Evolutionary conservation across 2,797 vertebrate species (phyloP), one percentile per base, ranked within the genome.

Genomic region (Crocidura indochinensis): DNA sequence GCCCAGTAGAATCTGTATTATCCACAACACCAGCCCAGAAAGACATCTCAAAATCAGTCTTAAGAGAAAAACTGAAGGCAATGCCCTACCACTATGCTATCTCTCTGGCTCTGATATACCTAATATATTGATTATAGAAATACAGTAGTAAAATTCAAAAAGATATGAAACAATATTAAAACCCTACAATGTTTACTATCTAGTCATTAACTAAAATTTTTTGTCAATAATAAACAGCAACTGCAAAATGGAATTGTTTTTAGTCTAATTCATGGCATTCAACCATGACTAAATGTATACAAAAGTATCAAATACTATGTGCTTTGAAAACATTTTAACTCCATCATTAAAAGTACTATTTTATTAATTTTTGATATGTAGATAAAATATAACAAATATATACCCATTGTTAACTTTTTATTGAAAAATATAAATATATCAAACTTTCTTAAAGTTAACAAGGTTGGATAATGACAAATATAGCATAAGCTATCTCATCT

Each of bases 331-430:
- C 44, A 67, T 38, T 84, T 78, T 47, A 76, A 68, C 1, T 49
- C n/a, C n/a, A 49, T 53, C 22, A 47, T 73, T 3, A 88, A 24
- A 86, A 91, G 56, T 89, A 88, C 10, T 74, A 73, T 17, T 51
- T 26, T 81, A 29, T 64, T 81, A 65, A 2, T 1, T 69, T 78
- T 80, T 90, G 68, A 27, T 64, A 51, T 89, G 87, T 8, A 84
- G 15, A 84, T 56, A 73, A 87, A 82, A 46, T 53, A 6, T n/a
- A 67, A 17, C 87, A 76, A 87, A 24, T 49, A 22, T 29, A 19
- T 51, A 10, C 53, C 60, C 47, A 60, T 64, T 11, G 46, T 85
- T 77, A 65, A 51, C 11, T 91, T 78, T 51, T 68, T 53, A 68
- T 79, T 24, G n/a, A 67, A 80, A 53, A 93, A 65, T 65, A 8